Conservation (phyloP, 2,113 vertebrate species). For the Hucho hucho region DNA sequence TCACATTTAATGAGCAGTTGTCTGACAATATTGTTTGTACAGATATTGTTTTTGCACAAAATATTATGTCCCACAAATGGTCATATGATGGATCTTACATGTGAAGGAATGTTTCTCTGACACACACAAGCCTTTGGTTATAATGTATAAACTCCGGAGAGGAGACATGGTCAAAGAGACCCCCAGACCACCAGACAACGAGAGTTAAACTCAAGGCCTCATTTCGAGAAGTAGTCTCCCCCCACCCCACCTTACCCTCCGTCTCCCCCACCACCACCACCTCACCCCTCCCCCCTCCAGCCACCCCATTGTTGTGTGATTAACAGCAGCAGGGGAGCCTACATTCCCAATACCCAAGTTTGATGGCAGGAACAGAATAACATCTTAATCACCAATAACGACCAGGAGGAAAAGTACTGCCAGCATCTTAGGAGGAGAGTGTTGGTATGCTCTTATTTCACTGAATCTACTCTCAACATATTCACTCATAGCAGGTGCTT, state of each 20-base stretch:
- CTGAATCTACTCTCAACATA: slow-evolving; percentile 49
- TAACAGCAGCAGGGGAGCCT: slow-evolving; percentile 67
- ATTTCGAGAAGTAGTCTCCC: slow-evolving; percentile 54
- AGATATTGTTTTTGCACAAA: too few relatives aligned
- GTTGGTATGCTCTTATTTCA: slow-evolving; percentile 17
- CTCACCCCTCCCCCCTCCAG: slow-evolving; percentile 19
- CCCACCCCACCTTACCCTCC: slow-evolving; percentile 53
- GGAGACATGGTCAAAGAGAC: not conserved
- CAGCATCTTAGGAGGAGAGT: slow-evolving; percentile 36
- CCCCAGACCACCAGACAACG: slow-evolving; percentile 58
- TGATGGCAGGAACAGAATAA: slow-evolving; percentile 60
- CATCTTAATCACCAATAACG: slow-evolving; percentile 66
- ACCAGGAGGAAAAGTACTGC: slow-evolving; percentile 42
- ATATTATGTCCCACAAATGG: too few relatives aligned
- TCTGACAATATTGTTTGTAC: too few relatives aligned
- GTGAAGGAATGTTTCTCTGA: not conserved
- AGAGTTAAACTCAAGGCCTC: slow-evolving; percentile 69
- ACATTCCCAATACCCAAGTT: slow-evolving; percentile 64
- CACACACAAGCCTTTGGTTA: not conserved
- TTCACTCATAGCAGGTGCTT: slow-evolving; percentile 37
- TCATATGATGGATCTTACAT: not conserved
- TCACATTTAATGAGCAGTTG: too few relatives aligned
- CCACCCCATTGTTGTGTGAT: slow-evolving; percentile 75
- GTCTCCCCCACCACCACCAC: slow-evolving; percentile 35
- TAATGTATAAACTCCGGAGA: not conserved